These are phyloP conservation scores for Chondrosia reniformis DNA, from an alignment of 37 sponge, comb jelly and placozoan genomes.

Conservation along the genomic window DNA sequence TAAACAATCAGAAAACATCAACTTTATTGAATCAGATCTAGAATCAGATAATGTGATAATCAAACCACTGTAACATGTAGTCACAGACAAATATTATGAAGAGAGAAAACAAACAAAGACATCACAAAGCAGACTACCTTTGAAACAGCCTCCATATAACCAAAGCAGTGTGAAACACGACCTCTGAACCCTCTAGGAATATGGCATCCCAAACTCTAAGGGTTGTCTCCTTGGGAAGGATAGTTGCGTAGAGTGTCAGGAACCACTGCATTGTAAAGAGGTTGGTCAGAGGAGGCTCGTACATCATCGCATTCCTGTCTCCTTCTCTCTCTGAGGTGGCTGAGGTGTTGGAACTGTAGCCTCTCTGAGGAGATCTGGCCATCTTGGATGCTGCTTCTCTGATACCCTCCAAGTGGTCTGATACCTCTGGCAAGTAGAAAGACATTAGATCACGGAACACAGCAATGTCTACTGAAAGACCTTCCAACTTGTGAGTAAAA, in stretches of 20 bases:
- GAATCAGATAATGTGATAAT: not conserved
- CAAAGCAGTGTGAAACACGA: constrained; percentile 61
- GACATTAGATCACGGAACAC: constrained; percentile 68
- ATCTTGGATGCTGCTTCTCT: constrained; percentile 31
- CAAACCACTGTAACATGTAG: not conserved
- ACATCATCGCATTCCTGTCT: constrained; percentile 29
- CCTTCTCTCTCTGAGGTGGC: not conserved
- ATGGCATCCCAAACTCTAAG: constrained; percentile 83
- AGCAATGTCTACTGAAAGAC: constrained; percentile 76
- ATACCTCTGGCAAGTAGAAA: constrained; percentile 67
- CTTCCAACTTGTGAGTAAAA: constrained; percentile 77
- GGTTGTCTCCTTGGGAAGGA: constrained; percentile 59
- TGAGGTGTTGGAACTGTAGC: not conserved
- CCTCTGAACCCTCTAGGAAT: constrained; percentile 76
- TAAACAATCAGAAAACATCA: not conserved
- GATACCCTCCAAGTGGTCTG: constrained; percentile 54
- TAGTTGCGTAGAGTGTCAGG: constrained; percentile 75
- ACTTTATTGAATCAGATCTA: not conserved
- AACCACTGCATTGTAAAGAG: constrained; percentile 95
- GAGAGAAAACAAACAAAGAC: not conserved
- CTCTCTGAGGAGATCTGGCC: not conserved
- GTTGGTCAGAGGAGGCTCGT: constrained; percentile 87
- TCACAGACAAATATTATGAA: not conserved
- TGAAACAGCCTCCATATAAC: constrained; percentile 74
- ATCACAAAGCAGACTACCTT: constrained; percentile 26